phyloP scores from a whole-genome alignment of 2,113 vertebrate genomes.

The Platycercus adscitus region DNA sequence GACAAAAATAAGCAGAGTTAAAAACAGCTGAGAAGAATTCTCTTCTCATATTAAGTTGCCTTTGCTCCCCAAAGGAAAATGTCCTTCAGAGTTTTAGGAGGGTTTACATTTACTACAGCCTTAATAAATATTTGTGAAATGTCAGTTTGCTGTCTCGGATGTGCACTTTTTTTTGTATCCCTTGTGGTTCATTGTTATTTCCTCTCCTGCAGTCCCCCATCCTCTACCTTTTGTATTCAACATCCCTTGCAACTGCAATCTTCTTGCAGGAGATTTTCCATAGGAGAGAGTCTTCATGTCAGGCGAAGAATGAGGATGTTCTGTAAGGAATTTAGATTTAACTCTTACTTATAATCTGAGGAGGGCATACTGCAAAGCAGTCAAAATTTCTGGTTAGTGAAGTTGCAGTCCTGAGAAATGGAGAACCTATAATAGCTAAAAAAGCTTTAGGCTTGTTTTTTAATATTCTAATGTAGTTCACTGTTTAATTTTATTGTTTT shows the following conservation, averaged over 20 bases:
- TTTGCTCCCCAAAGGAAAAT: background rate
- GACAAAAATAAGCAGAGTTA: background rate
- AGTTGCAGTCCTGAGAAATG: background rate
- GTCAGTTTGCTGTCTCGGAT: background rate
- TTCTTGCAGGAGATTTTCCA: background rate
- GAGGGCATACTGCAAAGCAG: rapidly evolving
- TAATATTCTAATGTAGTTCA: background rate
- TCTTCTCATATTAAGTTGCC: background rate
- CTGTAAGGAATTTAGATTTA: background rate
- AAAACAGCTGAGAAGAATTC: background rate
- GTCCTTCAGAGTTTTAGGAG: background rate
- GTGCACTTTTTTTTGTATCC: background rate
- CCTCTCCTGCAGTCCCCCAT: background rate
- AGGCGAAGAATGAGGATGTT: background rate
- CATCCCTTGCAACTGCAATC: background rate
- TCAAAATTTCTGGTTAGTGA: background rate
- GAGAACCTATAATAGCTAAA: background rate
- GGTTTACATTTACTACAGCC: background rate
- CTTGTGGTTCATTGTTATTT: background rate
- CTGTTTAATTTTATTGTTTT: background rate
- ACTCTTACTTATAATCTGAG: background rate
- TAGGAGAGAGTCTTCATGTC: background rate
- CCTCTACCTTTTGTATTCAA: background rate
- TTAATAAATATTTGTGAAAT: conserved; percentile 2
- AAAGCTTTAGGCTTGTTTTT: background rate